Evolutionary conservation across 2,113 vertebrate genomes (phyloP).

Genomic region (Seriola rivoliana): DNA sequence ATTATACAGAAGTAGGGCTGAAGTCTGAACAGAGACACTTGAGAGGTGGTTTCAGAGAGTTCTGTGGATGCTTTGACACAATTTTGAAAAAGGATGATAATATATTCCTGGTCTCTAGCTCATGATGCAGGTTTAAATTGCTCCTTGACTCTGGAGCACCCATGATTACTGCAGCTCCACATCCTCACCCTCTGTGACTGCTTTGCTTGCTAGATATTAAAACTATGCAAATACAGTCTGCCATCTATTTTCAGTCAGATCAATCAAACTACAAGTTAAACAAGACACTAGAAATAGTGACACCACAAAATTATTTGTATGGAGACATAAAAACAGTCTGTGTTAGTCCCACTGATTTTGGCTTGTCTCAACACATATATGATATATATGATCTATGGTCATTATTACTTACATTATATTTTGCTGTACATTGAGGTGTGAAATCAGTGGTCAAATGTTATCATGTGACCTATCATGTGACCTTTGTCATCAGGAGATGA

Average conservation of each 20-base stretch:
- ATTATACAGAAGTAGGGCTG: background rate
- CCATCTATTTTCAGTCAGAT: background rate
- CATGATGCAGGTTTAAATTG: background rate
- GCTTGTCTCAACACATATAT: background rate
- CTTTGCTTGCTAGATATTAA: slow-evolving; percentile 2
- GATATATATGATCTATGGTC: no score
- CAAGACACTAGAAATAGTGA: background rate
- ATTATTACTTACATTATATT: slow-evolving; percentile 12
- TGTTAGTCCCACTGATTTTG: background rate
- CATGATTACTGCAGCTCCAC: background rate
- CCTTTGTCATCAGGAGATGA: slow-evolving; percentile 66
- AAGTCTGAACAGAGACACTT: background rate
- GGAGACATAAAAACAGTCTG: background rate
- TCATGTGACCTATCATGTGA: slow-evolving; percentile 80
- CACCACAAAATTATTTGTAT: background rate
- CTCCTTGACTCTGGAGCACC: slow-evolving; percentile 2
- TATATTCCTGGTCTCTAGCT: slow-evolving; percentile 1
- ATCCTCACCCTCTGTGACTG: background rate
- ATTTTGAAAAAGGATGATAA: background rate
- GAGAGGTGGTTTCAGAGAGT: background rate
- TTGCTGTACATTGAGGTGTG: slow-evolving; percentile 3
- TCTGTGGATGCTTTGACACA: background rate
- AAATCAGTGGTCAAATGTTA: slow-evolving; percentile 71
- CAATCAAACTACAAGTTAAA: background rate
- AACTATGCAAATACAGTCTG: background rate